These are phyloP conservation scores for Dyspetes luteomarginatus DNA, from an alignment of 2,888 invertebrate genomes.

Conservation along the genomic window DNA sequence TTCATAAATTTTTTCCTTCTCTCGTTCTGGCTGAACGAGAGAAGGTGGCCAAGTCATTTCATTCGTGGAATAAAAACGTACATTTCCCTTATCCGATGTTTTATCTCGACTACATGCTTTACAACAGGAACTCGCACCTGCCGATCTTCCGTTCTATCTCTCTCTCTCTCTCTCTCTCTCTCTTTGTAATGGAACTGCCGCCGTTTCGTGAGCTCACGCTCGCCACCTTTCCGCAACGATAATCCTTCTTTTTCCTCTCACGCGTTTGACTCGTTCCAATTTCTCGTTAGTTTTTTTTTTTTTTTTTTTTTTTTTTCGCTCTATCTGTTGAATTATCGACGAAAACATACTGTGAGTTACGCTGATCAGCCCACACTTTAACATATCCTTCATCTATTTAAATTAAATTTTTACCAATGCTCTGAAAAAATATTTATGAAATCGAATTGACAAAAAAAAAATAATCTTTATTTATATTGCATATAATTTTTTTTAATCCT, in stretches of 20 bases:
- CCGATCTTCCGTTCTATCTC: constrained; percentile 39
- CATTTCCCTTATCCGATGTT: constrained; percentile 62
- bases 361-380: no score
- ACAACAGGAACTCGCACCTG: constrained; percentile 65
- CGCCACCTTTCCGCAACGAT: constrained; percentile 61
- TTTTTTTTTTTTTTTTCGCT: not conserved
- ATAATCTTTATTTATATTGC: no score
- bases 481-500: no score
- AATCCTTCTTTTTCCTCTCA: constrained; percentile 57
- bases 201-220: constrained; percentile 28
- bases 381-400: no score
- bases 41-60: constrained; percentile 46
- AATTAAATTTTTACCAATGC: no score
- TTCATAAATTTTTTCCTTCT: constrained; percentile 6
- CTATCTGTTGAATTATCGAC: not conserved
- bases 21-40: constrained; percentile 39
- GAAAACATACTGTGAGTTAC: no score
- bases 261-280: constrained; percentile 37
- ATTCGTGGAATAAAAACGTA: constrained; percentile 61
- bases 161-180: constrained; percentile 18
- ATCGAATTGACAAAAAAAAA: no score
- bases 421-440: no score
- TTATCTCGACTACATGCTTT: constrained; percentile 60
- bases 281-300: constrained; percentile 11
- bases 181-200: not conserved